Conservation (phyloP, 2,888 invertebrate species). For the Sericinus montela region DNA sequence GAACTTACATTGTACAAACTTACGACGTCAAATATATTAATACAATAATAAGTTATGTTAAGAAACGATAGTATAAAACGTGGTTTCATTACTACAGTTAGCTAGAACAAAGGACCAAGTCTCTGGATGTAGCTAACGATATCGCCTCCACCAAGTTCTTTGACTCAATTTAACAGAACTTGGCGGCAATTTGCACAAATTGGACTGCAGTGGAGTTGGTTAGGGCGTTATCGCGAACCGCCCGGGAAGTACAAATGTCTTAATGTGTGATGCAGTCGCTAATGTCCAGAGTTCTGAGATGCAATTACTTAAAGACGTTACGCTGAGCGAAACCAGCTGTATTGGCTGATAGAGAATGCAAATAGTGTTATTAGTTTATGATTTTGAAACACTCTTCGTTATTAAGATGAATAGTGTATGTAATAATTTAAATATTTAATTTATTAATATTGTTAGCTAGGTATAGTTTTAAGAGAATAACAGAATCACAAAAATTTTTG, state of each 20-base stretch:
- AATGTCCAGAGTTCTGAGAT: conserved; percentile 15
- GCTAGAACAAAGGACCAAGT: conserved; percentile 30
- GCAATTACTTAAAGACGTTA: conserved; percentile 24
- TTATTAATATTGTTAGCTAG: too few relatives aligned
- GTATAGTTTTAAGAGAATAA: too few relatives aligned
- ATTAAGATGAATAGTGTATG: too few relatives aligned
- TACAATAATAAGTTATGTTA: neutral
- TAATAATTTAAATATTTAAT: too few relatives aligned
- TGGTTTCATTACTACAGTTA: conserved; percentile 10
- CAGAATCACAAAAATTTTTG: too few relatives aligned
- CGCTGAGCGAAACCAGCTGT: conserved; percentile 24
- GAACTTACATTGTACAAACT: too few relatives aligned
- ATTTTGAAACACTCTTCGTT: neutral
- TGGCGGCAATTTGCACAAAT: conserved; percentile 57
- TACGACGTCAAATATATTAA: too few relatives aligned
- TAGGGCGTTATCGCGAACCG: conserved; percentile 39
- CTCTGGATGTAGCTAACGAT: conserved; percentile 42
- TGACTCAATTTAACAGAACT: conserved; percentile 49
- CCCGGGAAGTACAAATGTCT: conserved; percentile 23
- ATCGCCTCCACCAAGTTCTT: conserved; percentile 41
- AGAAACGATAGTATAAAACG: neutral
- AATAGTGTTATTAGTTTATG: neutral
- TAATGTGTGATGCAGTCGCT: conserved; percentile 25
- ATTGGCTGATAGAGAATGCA: conserved; percentile 18
- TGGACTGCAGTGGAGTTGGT: conserved; percentile 44